These are phyloP conservation scores for Macropodus opercularis DNA, from an alignment of 2,797 vertebrate species.

Conservation along the genomic window DNA sequence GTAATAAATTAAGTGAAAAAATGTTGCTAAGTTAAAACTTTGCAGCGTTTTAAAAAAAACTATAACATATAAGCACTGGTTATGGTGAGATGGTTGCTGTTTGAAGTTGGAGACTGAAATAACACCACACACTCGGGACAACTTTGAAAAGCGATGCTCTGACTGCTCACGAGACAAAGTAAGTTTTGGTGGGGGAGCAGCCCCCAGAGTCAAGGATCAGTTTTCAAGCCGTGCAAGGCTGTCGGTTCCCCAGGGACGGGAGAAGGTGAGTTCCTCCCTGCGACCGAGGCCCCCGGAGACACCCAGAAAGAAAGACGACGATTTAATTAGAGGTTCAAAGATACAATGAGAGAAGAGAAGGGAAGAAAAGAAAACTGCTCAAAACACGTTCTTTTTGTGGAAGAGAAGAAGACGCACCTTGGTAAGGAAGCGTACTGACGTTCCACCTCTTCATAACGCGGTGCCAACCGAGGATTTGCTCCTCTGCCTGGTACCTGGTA, in stretches of 20 bases:
- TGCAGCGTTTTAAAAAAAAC: not conserved
- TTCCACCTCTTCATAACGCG: conserved; percentile 89
- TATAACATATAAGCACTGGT: not conserved
- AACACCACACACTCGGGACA: not conserved
- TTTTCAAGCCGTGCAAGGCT: conserved; percentile 47
- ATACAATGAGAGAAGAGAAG: not conserved
- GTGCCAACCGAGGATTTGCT: conserved; percentile 82
- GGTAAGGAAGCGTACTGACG: conserved; percentile 92
- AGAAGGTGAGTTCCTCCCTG: conserved; percentile 47
- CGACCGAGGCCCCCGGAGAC: conserved; percentile 38
- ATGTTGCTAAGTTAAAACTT: not conserved
- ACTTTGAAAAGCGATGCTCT: conserved; percentile 7
- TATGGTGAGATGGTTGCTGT: not conserved
- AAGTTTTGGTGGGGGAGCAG: conserved; percentile 24
- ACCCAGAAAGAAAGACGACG: not conserved
- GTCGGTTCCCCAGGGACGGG: conserved; percentile 42
- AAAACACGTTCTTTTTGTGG: too few relatives aligned
- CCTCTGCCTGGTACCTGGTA: conserved; percentile 87
- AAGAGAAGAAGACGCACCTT: conserved; percentile 80
- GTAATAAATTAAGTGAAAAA: not conserved
- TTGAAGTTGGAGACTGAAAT: not conserved
- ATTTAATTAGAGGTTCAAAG: conserved; percentile 50
- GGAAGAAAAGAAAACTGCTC: not conserved
- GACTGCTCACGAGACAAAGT: conserved; percentile 1
- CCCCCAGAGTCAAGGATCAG: conserved; percentile 29